Evolutionary conservation across 1,140 invertebrate species (phyloP), one percentile per base, ranked within the genome.

Genomic region (Euborellia annulipes): DNA sequence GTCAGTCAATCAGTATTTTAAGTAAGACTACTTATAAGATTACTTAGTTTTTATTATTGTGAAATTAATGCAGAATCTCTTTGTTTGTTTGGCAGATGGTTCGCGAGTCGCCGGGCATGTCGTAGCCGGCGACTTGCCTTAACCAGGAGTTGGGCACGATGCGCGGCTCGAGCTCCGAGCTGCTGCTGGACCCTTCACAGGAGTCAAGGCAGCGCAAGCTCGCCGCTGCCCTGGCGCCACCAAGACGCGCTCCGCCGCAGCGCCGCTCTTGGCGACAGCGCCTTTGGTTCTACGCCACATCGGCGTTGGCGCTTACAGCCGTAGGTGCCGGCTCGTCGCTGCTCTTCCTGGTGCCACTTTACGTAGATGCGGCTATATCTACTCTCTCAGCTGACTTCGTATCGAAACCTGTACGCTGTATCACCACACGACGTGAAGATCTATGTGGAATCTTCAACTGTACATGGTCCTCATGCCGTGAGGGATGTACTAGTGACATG

Each of bases 341-440:
- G 21, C 70, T 89, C 27, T 89, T 91, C 64, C 69, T 89, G 36
- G 83, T 89, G 36, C 86, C 85, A 36, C 69, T 89, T n/a, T 86
- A 89, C 63, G 83, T 88, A 34, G 82, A 91, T 63, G 85, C 85
- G 20, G 85, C 85, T n/a, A 76, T 91, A 49, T 86, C 84, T 54
- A 88, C 85, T 3, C 63, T 90, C 41, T 78, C 79, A 2, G 82
- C 85, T 36, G 82, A 89, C 62, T 89, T 89, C 60, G 76, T 80
- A 34, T 73, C 79, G 1, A 64, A 76, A 42, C 85, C 85, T 6
- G 82, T 83, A 4, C 71, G 76, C 36, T 89, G 86, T 62, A 72
- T 80, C 0, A 85, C 82, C 1, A 72, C 76, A 14, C 63, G 80
- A 17, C 67, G 78, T n/a, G 82, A 85, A 55, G 78, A 86, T 52